Base-by-base conservation (phyloP, 2,113 vertebrate species). In the Hippocampus comes region DNA sequence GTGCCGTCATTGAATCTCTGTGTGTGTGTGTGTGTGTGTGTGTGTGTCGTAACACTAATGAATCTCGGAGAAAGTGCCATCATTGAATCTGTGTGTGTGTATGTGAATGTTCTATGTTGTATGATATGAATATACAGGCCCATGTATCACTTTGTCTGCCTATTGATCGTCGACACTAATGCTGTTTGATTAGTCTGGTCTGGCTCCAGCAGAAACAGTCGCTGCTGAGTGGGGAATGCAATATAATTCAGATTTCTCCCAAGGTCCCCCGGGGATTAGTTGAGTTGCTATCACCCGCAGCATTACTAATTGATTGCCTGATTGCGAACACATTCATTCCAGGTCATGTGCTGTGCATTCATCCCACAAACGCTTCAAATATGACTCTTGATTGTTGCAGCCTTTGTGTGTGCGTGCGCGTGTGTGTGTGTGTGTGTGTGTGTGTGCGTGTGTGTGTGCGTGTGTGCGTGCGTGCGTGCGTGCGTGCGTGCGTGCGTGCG, bases 251-350 rank as follows among this genome's bases (percentile, higher is more conserved):
- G 70, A 84, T 85, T 79, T 88, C 75, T 78, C 83, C 69, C 5
- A 25, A 81, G 77, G 75, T 67, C 76, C 84, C 86, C 80, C 55
- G 67, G 83, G 84, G 85, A 89, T 84, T 86, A 74, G 76, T 84
- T 84, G 77, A 77, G 74, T 82, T 82, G 74, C 84, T 76, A 85
- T 88, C 84, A 75, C 82, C 82, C 74, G 67, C 72, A 77, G 84
- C 84, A 80, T 87, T 82, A 78, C 79, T 84, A 76, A 90, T 85
- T 88, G 88, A 92, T 89, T 87, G 82, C 77, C 72, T 88, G 82
- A 88, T 89, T 88, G 81, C 84, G 76, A 89, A 60, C 80, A 79
- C 79, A 85, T 87, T 88, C 76, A 87, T 89, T 86, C 74, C 82
- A 73, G 84, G 82, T 87, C 84, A 88, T 83, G 85, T 67, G 70